These are phyloP conservation scores for Anolis carolinensis DNA, from an alignment of 2,113 vertebrate genomes.

Conservation along the genomic window DNA sequence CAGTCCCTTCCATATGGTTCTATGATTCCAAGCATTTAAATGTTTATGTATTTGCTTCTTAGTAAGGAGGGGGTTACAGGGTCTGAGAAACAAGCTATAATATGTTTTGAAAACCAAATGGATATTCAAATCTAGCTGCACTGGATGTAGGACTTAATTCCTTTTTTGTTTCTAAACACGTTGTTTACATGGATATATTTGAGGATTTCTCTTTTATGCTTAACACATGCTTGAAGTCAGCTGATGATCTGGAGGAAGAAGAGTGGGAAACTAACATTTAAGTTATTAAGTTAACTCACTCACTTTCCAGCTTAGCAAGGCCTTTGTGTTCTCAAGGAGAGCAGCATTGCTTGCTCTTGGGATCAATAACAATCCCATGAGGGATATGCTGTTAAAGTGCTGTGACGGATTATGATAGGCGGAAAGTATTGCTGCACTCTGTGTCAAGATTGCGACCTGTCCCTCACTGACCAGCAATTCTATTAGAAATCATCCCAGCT, in stretches of 20 bases:
- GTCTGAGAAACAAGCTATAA: background rate
- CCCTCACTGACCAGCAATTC: conserved; percentile 27
- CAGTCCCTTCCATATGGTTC: too few relatives aligned
- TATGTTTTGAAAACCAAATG: background rate
- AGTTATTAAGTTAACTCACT: conserved; percentile 34
- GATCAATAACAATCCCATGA: conserved; percentile 28
- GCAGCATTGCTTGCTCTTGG: conserved; percentile 12
- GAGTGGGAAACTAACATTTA: conserved; percentile 22
- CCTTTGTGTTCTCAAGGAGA: conserved; percentile 2
- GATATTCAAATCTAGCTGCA: background rate
- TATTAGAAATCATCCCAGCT: conserved; percentile 3
- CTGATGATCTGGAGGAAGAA: conserved; percentile 13
- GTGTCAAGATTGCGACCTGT: conserved; percentile 17
- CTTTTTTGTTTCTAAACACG: background rate
- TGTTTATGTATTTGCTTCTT: too few relatives aligned
- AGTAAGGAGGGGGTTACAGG: too few relatives aligned
- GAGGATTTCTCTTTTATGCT: background rate
- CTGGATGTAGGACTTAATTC: background rate
- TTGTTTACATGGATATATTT: conserved; percentile 7
- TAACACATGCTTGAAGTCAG: background rate
- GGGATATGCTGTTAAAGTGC: conserved; percentile 19
- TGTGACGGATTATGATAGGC: conserved; percentile 21
- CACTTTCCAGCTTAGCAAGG: conserved; percentile 4
- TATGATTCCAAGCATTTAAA: too few relatives aligned
- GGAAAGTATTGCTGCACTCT: conserved; percentile 11